Evolutionary conservation across 2,113 vertebrate species (phyloP).

Genomic region (Suncus etruscus): DNA sequence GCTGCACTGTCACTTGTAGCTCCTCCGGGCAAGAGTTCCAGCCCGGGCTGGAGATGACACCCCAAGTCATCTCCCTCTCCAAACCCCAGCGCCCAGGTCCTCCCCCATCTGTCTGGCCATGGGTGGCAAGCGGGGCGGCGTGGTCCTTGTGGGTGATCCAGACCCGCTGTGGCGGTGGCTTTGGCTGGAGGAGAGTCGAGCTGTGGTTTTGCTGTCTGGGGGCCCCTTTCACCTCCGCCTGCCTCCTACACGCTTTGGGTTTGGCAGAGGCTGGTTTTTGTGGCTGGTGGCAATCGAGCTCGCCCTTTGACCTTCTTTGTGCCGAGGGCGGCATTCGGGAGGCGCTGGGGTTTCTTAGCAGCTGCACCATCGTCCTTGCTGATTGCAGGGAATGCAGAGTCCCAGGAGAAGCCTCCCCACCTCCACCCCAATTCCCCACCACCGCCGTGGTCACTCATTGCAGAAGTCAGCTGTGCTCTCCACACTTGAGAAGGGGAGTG

Average conservation of each 20-base stretch:
- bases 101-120: slow-evolving; percentile 41
- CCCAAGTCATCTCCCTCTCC: not conserved
- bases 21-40: slow-evolving; percentile 47
- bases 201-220: slow-evolving; percentile 73
- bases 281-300: slow-evolving; percentile 60
- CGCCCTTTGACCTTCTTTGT: slow-evolving; percentile 79
- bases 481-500: slow-evolving; percentile 9
- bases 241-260: slow-evolving; percentile 55
- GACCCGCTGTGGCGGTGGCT: slow-evolving; percentile 36
- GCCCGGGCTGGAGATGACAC: too few relatives aligned
- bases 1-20: slow-evolving; percentile 69
- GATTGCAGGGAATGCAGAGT: slow-evolving; percentile 11
- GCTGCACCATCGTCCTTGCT: not conserved
- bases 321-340: slow-evolving; percentile 41
- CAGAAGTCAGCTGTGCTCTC: slow-evolving; percentile 42
- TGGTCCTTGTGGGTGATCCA: slow-evolving; percentile 63
- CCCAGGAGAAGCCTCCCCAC: not conserved
- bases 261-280: slow-evolving; percentile 66
- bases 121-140: slow-evolving; percentile 73
- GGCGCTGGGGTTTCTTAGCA: slow-evolving; percentile 20
- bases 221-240: slow-evolving; percentile 39
- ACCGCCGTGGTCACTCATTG: slow-evolving; percentile 33
- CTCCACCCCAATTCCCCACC: not conserved
- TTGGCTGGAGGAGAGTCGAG: not conserved
- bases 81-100: not conserved